A percentile compares a stretch with the other conserved stretches of the same genome.
Conservation (phyloP, 2,113 vertebrate species). For the Symphodus melops region DNA sequence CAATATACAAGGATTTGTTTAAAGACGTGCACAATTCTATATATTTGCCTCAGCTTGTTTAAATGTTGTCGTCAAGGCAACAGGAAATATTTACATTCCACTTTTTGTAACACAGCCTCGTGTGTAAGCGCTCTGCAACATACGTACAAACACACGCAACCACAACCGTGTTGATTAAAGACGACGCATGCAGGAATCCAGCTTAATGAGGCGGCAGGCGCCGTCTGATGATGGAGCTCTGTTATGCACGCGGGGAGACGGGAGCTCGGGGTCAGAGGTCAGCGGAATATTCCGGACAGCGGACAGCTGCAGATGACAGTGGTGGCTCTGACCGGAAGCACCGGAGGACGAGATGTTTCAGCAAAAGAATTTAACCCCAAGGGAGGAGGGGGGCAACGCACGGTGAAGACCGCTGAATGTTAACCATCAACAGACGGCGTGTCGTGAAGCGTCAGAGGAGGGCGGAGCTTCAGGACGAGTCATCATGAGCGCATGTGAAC, state of each 20-base stretch:
- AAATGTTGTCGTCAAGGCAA: conserved; percentile 17
- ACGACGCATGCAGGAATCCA: conserved; percentile 25
- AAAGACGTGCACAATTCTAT: not conserved
- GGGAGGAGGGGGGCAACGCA: not conserved
- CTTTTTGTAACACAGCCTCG: not conserved
- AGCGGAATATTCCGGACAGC: conserved; percentile 54
- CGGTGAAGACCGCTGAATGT: not conserved
- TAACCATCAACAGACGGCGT: conserved; percentile 9
- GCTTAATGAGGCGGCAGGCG: conserved; percentile 27
- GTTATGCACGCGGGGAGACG: conserved; percentile 22
- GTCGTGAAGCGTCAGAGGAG: conserved; percentile 12
- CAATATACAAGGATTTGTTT: not conserved
- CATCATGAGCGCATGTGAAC: not conserved
- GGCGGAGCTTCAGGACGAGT: conserved; percentile 6
- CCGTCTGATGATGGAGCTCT: conserved; percentile 35
- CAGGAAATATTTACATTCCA: not conserved
- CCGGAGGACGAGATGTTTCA: conserved; percentile 5
- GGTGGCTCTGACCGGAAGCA: conserved; percentile 39
- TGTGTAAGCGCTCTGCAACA: not conserved
- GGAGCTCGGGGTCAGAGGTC: conserved; percentile 59
- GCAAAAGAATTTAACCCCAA: conserved; percentile 35
- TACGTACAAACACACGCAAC: not conserved
- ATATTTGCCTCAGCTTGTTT: conserved; percentile 1
- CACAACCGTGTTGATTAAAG: conserved; percentile 23
- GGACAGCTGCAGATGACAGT: conserved; percentile 68